Base-by-base conservation (phyloP, 2,888 invertebrate genomes). In the Priocnemis perturbator region DNA sequence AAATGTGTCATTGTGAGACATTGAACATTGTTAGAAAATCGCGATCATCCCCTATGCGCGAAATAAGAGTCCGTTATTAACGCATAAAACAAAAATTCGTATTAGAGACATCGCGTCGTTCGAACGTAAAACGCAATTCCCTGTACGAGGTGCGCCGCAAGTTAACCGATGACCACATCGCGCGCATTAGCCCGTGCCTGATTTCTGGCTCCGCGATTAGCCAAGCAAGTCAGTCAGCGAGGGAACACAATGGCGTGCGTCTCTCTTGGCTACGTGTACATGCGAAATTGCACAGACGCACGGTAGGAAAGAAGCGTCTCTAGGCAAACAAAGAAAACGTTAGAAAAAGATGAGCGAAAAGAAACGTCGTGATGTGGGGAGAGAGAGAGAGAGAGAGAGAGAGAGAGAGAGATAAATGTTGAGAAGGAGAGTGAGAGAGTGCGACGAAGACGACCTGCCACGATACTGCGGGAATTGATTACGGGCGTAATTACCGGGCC, bases 401-500 rank as follows among this genome's bases (percentile, higher is more conserved):
- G 55, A 30, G 20, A 23, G 30, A 56, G 45, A 37, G 30, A 55
- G 37, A 60, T 26, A n/a, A 60, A 50, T 52, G 60, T 58, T 30
- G 45, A 15, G 21, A n/a, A 56, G 26, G 17, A n/a, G n/a, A 48
- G 11, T 19, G 64, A 56, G 62, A 62, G 23, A 21, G 45, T 9
- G 26, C 3, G 45, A 45, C 17, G 60, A 44, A 47, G 21, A 60
- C 65, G 61, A 56, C 59, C 53, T 67, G 61, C 64, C 65, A 63
- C 71, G 72, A 74, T 74, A 78, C 69, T 69, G 73, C 62, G 68
- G 79, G 83, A 84, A 85, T 84, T 85, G 84, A 85, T 86, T 84
- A 79, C 77, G 62, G 48, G 69, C 76, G 80, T 83, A 85, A 86
- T 85, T 85, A 82, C 81, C 74, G 68, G 67, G 57, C 56, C 60